Conservation (phyloP, 2,888 invertebrate genomes). For the Herminia tarsipennalis region DNA sequence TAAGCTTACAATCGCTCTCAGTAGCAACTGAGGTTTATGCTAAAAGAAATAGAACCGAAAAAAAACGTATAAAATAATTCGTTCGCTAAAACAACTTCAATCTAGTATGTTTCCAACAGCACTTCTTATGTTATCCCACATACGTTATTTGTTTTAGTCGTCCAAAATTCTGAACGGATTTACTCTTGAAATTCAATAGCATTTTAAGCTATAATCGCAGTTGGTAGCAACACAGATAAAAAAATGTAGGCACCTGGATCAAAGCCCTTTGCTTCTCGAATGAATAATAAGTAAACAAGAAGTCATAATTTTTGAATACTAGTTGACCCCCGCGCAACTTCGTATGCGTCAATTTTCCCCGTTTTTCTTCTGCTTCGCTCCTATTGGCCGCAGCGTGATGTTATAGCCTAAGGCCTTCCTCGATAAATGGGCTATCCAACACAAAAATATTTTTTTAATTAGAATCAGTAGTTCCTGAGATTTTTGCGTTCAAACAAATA, state of each 20-base stretch:
- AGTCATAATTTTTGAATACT: no score
- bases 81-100: constrained; percentile 15
- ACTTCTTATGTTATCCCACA: constrained; percentile 2
- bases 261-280: no score
- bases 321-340: no score
- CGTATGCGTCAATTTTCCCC: no score
- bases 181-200: not conserved
- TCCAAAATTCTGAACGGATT: constrained; percentile 9
- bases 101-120: constrained; percentile 17
- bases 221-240: not conserved
- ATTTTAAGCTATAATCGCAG: not conserved
- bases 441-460: no score
- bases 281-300: no score
- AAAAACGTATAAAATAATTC: constrained; percentile 13
- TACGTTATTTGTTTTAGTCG: constrained; percentile 1
- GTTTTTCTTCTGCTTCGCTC: no score
- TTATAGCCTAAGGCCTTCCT: no score
- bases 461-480: no score
- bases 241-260: not conserved
- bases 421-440: no score
- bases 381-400: no score
- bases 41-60: constrained; percentile 10
- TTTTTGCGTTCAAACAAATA: no score
- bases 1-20: constrained; percentile 8
- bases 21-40: not conserved